Evolutionary conservation across 2,797 vertebrate species (phyloP), one percentile per base, ranked within the genome.

Genomic region (Peromyscus aztecus): DNA sequence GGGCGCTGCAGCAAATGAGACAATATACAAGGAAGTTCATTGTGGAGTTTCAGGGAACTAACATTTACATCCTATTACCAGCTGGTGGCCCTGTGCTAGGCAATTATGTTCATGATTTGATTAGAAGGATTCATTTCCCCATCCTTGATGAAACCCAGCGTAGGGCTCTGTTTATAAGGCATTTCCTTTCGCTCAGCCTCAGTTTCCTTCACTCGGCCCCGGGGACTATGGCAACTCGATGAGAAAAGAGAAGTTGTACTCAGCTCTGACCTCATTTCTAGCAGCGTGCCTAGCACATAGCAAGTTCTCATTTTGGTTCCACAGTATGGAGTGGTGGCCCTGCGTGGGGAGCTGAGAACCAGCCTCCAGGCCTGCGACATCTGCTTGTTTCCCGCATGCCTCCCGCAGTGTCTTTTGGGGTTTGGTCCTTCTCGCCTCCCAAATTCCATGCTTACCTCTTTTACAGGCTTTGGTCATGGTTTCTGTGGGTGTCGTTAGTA

Each of bases 131-230:
- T 95, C 57, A 65, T 73, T 80, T 91, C 73, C 12, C 5, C 52
- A 63, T 71, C 40, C 19, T 92, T 93, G 81, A 89, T 57, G 90
- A 90, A 84, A 75, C 17, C 69, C 37, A 78, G 76, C 8, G 19
- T 7, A 59, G 61, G 49, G 55, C 59, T 94, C 55, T 82, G 85
- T 65, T 83, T 78, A 83, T 92, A 94, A 57, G 31, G 11, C 19
- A 11, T 34, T 85, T 95, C 80, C 43, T 61, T 75, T 77, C 13
- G 13, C 59, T 61, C 75, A 88, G 55, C n/a, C 89, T 94, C 75
- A 71, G 89, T 93, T 89, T 94, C 52, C 31, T 82, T 49, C 59
- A 78, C 65, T 97, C 81, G 89, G 37, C 34, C 80, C 83, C 46
- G 40, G 29, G 65, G 61, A 84, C 75, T 83, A 84, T 2, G 94